These are phyloP conservation scores for Nesogale talazaci DNA, from an alignment of 2,113 vertebrate genomes.

Conservation along the genomic window DNA sequence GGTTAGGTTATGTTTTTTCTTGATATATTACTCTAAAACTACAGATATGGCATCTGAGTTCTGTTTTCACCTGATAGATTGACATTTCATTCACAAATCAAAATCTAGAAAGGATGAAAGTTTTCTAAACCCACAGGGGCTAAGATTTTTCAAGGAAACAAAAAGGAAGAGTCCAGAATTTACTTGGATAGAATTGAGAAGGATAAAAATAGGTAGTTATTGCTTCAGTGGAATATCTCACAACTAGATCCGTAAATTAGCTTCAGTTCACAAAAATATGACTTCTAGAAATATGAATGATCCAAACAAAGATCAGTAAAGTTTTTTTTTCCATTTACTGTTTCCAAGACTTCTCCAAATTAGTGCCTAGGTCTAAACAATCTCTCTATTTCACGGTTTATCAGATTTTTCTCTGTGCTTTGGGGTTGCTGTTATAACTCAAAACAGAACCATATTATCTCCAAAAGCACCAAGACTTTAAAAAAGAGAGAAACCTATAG, in stretches of 20 bases:
- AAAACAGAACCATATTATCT: background rate
- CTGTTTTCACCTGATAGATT: background rate
- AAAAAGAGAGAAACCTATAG: background rate
- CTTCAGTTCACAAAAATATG: background rate
- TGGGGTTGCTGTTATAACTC: background rate
- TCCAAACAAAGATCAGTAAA: background rate
- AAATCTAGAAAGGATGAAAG: slow-evolving; percentile 15
- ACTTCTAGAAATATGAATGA: too few relatives aligned
- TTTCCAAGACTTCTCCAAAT: background rate
- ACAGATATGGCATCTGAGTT: background rate
- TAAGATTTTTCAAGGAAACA: background rate
- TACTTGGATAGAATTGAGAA: background rate
- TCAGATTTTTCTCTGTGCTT: background rate
- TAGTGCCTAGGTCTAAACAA: background rate
- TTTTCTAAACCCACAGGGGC: background rate
- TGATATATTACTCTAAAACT: slow-evolving; percentile 25
- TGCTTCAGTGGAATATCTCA: background rate
- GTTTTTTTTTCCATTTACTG: background rate
- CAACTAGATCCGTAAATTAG: background rate
- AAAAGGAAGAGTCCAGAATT: background rate
- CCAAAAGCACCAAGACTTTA: background rate
- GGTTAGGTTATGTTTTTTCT: background rate
- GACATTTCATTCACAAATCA: background rate
- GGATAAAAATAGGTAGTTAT: background rate
- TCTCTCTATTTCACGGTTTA: background rate